Evolutionary conservation across 2,888 invertebrate species (phyloP).

Genomic region (Anoplius nigerrimus): DNA sequence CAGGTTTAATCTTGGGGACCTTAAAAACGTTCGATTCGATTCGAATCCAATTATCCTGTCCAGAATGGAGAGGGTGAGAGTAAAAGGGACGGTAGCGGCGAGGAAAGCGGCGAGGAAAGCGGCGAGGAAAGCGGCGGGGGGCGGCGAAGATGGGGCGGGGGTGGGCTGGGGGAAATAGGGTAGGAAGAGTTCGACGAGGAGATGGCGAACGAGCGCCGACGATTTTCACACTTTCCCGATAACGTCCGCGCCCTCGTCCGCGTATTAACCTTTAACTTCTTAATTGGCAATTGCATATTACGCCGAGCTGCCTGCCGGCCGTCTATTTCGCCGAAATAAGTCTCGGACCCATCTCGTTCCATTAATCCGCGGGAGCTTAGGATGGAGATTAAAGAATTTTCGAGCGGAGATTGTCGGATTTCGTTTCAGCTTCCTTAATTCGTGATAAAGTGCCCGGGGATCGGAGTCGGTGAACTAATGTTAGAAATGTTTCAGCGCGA

Average conservation of each 20-base stretch:
- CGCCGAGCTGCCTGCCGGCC: too few relatives aligned
- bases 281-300: background rate
- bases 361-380: too few relatives aligned
- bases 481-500: too few relatives aligned
- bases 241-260: slow-evolving; percentile 3
- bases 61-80: slow-evolving; percentile 1
- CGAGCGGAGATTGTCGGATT: too few relatives aligned
- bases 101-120: background rate
- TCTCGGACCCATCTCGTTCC: too few relatives aligned
- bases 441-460: too few relatives aligned
- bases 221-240: slow-evolving; percentile 1
- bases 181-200: background rate
- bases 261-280: slow-evolving; percentile 2
- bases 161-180: background rate
- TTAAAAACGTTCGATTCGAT: slow-evolving; percentile 18
- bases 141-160: background rate
- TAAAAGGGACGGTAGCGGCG: background rate
- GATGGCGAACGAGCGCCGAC: background rate
- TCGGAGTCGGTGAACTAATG: too few relatives aligned
- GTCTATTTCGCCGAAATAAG: too few relatives aligned
- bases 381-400: too few relatives aligned
- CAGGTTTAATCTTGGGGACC: slow-evolving; percentile 12
- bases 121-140: background rate
- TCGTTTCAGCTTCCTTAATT: too few relatives aligned
- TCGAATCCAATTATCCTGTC: slow-evolving; percentile 15